Conservation (phyloP, 2,113 vertebrate species). For the Dicerorhinus sumatrensis region DNA sequence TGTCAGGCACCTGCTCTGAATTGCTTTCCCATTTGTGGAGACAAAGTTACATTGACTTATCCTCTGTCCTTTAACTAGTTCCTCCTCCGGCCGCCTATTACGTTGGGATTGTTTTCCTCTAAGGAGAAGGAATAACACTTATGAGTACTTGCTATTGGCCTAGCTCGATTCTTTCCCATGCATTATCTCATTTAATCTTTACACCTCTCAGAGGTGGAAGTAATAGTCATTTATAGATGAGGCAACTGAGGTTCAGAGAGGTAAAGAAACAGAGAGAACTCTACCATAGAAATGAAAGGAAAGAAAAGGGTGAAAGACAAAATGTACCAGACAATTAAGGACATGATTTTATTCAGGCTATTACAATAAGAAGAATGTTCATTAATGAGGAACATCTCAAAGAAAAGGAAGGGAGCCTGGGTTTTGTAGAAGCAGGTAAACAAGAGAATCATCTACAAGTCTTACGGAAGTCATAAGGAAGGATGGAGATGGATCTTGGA, state of each 20-base stretch:
- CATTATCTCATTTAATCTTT: not conserved
- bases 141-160: not conserved
- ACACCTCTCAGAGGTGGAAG: not conserved
- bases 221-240: not conserved
- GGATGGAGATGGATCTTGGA: not conserved
- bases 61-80: not conserved
- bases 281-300: not conserved
- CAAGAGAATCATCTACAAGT: not conserved
- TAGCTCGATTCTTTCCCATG: not conserved
- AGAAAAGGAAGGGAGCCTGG: not conserved
- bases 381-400: not conserved
- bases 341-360: not conserved
- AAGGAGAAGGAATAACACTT: not conserved
- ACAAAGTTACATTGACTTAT: not conserved
- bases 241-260: not conserved
- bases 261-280: not conserved
- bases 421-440: not conserved
- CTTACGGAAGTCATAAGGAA: not conserved
- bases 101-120: not conserved
- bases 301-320: not conserved
- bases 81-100: not conserved
- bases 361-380: not conserved
- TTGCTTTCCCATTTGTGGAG: not conserved
- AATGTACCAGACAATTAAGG: not conserved
- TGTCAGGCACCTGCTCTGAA: not conserved